Conservation (phyloP, 2,113 vertebrate species). For the Paradoxurus hermaphroditus region DNA sequence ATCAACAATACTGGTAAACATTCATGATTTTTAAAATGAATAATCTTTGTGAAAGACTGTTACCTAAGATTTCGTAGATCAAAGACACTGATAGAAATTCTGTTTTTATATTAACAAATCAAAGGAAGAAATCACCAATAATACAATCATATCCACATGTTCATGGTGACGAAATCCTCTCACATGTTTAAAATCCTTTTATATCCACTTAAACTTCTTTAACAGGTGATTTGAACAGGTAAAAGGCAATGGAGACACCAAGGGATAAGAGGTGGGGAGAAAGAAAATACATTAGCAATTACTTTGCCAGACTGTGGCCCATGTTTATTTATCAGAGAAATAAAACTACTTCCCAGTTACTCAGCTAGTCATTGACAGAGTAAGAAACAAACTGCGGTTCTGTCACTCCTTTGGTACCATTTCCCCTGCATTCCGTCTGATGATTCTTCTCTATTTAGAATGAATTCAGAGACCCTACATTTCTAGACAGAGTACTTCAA, state of each 20-base stretch:
- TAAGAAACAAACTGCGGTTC: not conserved
- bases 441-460: not conserved
- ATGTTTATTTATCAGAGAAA: not conserved
- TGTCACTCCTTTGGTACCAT: not conserved
- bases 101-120: not conserved
- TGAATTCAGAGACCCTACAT: not conserved
- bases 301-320: not conserved
- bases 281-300: not conserved
- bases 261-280: not conserved
- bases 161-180: not conserved
- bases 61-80: slow-evolving; percentile 8
- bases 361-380: not conserved
- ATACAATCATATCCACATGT: not conserved
- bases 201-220: not conserved
- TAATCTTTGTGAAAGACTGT: not conserved
- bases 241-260: not conserved
- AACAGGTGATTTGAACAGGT: not conserved
- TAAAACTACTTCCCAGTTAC: not conserved
- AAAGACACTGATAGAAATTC: slow-evolving; percentile 24
- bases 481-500: not conserved
- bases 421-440: not conserved
- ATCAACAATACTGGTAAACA: not conserved
- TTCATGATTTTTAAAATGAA: not conserved
- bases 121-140: not conserved
- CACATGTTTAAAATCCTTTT: not conserved